Base-by-base conservation (phyloP, 2,797 vertebrate species). In the Oreonectes daqikongensis region DNA sequence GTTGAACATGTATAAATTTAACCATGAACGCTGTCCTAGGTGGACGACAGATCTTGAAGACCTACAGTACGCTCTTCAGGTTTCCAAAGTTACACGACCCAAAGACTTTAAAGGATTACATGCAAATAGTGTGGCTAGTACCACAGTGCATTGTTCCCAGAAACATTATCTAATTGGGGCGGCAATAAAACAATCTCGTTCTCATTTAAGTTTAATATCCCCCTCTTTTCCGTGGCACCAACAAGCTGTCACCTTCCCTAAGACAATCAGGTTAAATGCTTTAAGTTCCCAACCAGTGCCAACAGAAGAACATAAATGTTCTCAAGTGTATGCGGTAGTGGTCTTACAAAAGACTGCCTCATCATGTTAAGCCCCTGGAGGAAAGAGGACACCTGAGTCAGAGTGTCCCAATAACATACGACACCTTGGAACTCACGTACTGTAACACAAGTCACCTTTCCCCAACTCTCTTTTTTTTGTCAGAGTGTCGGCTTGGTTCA, bases 181-280 rank as follows among this genome's bases (percentile, higher is more conserved):
- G 75, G 80, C 42, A 78, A 81, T 84, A 84, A 78, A 76, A 82
- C 79, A 85, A 86, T 86, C 87, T 84, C 44, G 24, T 70, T 80
- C 86, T 89, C 84, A 88, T 90, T 79, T 79, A 89, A 86, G 69
- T 80, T 86, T 83, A 89, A 88, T 81, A 65, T 81, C 68, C 66
- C 59, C 78, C 22, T 67, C 70, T 66, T 67, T 78, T 63, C 81
- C 77, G 83, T 82, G 84, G 75, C 86, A 85, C 32, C 79, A 59
- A 55, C 0, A 68, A 73, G 60, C 82, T 61, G 72, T 53, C 72
- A 55, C 70, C n/a, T 50, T 61, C 55, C 67, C 76, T 38, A 71
- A 57, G 76, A 81, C 75, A 88, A 86, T 88, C 83, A 82, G 81
- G 87, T 88, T 89, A 90, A 90, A 90, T 89, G 84, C 82, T 79